Conservation (phyloP, 2,888 invertebrate genomes). For the Blera fallax region DNA sequence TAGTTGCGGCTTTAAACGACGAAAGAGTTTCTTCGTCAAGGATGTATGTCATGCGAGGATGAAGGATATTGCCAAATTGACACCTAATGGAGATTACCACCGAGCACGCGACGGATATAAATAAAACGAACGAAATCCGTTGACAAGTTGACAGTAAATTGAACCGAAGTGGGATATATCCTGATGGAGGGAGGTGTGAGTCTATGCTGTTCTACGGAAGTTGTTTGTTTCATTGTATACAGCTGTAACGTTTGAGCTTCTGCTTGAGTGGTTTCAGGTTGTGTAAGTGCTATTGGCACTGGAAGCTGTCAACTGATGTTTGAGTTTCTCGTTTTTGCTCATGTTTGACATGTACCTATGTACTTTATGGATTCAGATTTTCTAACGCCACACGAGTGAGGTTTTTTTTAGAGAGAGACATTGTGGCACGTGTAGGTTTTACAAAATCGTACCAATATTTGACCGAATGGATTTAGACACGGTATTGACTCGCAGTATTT, state of each 20-base stretch:
- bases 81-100: conserved; percentile 43
- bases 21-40: neutral
- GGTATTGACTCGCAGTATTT: no score
- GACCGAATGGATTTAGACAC: neutral
- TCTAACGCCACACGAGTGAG: neutral
- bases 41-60: neutral
- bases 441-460: neutral
- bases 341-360: neutral
- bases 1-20: neutral
- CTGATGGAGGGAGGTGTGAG: neutral
- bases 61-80: conserved; percentile 39
- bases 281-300: neutral
- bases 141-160: conserved; percentile 48
- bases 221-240: neutral
- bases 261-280: neutral
- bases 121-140: conserved; percentile 22
- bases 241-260: neutral
- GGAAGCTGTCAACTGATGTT: conserved; percentile 8
- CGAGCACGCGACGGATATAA: conserved; percentile 29
- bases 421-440: neutral
- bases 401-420: neutral
- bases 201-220: neutral
- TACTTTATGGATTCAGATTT: neutral
- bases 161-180: conserved; percentile 34
- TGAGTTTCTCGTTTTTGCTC: neutral